Evolutionary conservation across 1,140 invertebrate genomes (phyloP).

Genomic region (Nebria ingens): DNA sequence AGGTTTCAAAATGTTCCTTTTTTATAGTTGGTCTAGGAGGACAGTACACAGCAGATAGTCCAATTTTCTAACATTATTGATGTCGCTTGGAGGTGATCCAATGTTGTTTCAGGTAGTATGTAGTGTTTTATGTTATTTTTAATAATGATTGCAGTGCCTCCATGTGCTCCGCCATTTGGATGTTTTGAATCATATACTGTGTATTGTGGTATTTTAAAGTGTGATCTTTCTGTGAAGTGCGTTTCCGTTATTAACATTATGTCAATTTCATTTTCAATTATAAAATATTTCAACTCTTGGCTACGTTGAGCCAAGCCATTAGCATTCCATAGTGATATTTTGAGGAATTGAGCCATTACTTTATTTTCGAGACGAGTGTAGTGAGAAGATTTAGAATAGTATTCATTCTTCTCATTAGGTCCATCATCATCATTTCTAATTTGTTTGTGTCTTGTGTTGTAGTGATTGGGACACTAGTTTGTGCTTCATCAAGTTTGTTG

Average conservation of each 20-base stretch:
- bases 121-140: constrained; percentile 13
- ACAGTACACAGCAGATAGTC: constrained; percentile 21
- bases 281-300: constrained; percentile 20
- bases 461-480: neutral
- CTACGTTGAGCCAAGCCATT: constrained; percentile 18
- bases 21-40: constrained; percentile 19
- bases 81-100: constrained; percentile 19
- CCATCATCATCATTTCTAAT: constrained; percentile 14
- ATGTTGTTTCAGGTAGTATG: constrained; percentile 10
- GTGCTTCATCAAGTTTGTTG: constrained; percentile 2
- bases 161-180: constrained; percentile 19
- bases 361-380: constrained; percentile 14
- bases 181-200: constrained; percentile 18
- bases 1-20: constrained; percentile 22
- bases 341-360: constrained; percentile 7
- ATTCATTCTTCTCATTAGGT: constrained; percentile 12
- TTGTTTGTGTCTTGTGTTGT: constrained; percentile 9
- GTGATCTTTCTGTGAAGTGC: constrained; percentile 18
- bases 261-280: constrained; percentile 21
- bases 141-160: constrained; percentile 18
- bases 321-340: constrained; percentile 22
- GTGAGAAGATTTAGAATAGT: constrained; percentile 17
- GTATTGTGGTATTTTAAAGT: constrained; percentile 19
- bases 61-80: constrained; percentile 12
- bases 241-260: constrained; percentile 20